Evolutionary conservation across 2,797 vertebrate species (phyloP), one percentile per base, ranked within the genome.

Genomic region (Hippoglossus hippoglossus): DNA sequence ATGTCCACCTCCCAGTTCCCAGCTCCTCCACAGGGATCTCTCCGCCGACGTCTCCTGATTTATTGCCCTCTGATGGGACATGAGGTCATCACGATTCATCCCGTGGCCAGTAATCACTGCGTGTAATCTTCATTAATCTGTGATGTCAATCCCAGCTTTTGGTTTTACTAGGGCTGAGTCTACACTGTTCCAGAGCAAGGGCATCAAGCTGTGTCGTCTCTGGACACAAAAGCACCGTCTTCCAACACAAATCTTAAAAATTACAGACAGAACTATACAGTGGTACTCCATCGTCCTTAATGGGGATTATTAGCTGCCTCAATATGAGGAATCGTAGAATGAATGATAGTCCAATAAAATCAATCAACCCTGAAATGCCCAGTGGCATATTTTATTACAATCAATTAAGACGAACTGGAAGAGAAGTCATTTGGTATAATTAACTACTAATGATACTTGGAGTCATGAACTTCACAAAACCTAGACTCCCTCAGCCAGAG

Each of bases 101-200:
- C 87, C 25, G 21, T 75, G 71, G 87, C 68, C 81, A 86, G 88
- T 83, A 90, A 93, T 88, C 82, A 62, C 87, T 49, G 72, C 75
- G 77, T 89, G 88, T 95, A 92, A 94, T 95, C 92, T 92, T 89
- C 84, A 93, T 93, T 94, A 93, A 94, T 94, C 91, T 94, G 84
- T 73, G 87, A 92, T 88, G 88, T 91, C 93, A 93, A 91, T 93
- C 90, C 87, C 81, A 85, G 90, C 73, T 91, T 91, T 92, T 87
- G 84, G 80, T 90, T 90, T 86, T 85, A 81, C 86, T 81, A 76
- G 66, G 85, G 80, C 66, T 75, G 81, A 84, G 83, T 87, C 78
- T 87, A 84, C 73, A 6, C 63, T 66, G 64, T 63, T 82, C 75
- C 70, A 65, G 28, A 41, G 70, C 28, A 25, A 70, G 61, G 63